Evolutionary conservation across 2,113 vertebrate species (phyloP), one percentile per base, ranked within the genome.

Genomic region (Phrynosoma blainvillii): DNA sequence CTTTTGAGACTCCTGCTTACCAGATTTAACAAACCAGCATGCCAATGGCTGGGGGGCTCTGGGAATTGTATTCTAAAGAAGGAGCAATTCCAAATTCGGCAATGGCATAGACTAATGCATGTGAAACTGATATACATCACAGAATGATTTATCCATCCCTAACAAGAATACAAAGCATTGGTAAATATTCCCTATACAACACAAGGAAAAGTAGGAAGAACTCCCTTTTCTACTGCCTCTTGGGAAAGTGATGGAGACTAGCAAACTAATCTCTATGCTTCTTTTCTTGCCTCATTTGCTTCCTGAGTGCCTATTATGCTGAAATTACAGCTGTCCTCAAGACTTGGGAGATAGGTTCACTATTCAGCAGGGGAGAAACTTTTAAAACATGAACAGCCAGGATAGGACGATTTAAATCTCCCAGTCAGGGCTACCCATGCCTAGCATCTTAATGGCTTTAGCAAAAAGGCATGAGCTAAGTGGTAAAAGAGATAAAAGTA

Each of bases 361-460:
- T 79, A 83, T 2, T 6, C 56, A 70, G 73, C 32, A 80, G 86
- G 66, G 80, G 92, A 92, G 54, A 54, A 54, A 82, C 0, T 90
- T 79, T 82, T 73, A 84, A 90, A 93, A 94, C 47, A 65, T 30
- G 27, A 16, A 86, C 4, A 81, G 36, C 77, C 56, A 20, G 23
- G 87, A 87, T 77, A 32, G 27, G 88, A 84, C 79, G 65, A 27
- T 56, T 90, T 84, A 82, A 86, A 81, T 56, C 66, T 59, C 47
- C 75, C 78, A 90, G 80, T 47, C 87, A 70, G 75, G 86, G 73
- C 30, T 76, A 79, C 11, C 32, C 59, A 68, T 89, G 84, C 84
- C 77, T 83, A 75, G 79, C 87, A 93, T 92, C 86, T 62, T 82
- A 92, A 87, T 85, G 20, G 62, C 42, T 88, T 87, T 52, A 80